Percentiles rank a stretch among this genome's conserved stretches.
phyloP scores from a whole-genome alignment of 2,888 invertebrate species.

The Monochamus alternatus region DNA sequence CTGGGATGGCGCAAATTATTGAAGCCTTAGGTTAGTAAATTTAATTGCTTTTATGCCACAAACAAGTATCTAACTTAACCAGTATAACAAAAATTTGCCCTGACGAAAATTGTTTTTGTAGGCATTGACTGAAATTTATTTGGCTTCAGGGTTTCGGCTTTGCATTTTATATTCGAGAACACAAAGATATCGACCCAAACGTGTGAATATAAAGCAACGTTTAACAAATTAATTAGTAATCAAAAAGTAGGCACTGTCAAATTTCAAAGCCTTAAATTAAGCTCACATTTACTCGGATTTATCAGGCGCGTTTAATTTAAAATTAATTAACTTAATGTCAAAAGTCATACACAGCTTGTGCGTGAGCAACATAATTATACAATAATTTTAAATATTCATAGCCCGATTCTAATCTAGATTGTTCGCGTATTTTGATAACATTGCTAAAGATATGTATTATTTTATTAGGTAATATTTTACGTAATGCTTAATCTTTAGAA shows the following conservation, averaged over 20 bases:
- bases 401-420: not conserved
- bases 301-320: slow-evolving; percentile 7
- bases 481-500: too few relatives aligned
- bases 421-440: not conserved
- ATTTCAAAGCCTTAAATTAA: slow-evolving; percentile 3
- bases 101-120: not conserved
- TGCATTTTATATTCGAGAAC: not conserved
- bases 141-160: not conserved
- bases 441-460: too few relatives aligned
- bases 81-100: not conserved
- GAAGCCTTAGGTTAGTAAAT: too few relatives aligned
- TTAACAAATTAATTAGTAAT: slow-evolving; percentile 8
- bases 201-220: not conserved
- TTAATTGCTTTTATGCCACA: too few relatives aligned
- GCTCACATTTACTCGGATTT: not conserved
- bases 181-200: not conserved
- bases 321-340: slow-evolving; percentile 8
- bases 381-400: not conserved
- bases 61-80: too few relatives aligned
- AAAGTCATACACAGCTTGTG: slow-evolving; percentile 2
- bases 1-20: too few relatives aligned
- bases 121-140: not conserved
- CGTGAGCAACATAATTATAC: not conserved
- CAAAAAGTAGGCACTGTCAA: slow-evolving; percentile 3
- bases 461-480: too few relatives aligned